Conservation (phyloP, 2,113 vertebrate genomes). For the Podarcis cretensis region DNA sequence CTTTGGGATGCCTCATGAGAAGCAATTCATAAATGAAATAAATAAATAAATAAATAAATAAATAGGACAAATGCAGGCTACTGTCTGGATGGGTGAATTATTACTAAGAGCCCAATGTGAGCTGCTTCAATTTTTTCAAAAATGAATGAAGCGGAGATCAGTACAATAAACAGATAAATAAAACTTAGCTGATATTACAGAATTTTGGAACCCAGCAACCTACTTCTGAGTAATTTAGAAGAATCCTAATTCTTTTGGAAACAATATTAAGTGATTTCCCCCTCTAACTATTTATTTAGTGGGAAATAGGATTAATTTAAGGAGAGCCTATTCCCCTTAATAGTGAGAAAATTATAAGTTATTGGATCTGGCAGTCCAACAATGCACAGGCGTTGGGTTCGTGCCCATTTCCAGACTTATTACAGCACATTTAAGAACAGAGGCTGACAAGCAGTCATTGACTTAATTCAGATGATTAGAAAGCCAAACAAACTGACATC, state of each 20-base stretch:
- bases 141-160: neutral
- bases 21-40: no score
- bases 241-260: neutral
- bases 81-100: neutral
- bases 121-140: neutral
- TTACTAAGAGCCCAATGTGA: neutral
- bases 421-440: neutral
- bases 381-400: constrained; percentile 3
- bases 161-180: neutral
- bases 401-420: neutral
- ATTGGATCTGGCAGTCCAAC: neutral
- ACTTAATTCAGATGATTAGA: neutral
- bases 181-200: neutral
- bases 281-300: constrained; percentile 13
- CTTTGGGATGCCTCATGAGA: no score
- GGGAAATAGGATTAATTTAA: neutral
- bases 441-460: neutral
- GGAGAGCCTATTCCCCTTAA: neutral
- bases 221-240: neutral
- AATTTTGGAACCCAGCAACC: neutral
- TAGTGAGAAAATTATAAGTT: neutral
- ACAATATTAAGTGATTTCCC: constrained; percentile 4
- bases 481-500: neutral
- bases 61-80: no score
- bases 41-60: neutral